A percentile compares a stretch with the other conserved stretches of the same genome.
Evolutionary conservation across 2,113 vertebrate species (phyloP).

Genomic region (Picathartes gymnocephalus): DNA sequence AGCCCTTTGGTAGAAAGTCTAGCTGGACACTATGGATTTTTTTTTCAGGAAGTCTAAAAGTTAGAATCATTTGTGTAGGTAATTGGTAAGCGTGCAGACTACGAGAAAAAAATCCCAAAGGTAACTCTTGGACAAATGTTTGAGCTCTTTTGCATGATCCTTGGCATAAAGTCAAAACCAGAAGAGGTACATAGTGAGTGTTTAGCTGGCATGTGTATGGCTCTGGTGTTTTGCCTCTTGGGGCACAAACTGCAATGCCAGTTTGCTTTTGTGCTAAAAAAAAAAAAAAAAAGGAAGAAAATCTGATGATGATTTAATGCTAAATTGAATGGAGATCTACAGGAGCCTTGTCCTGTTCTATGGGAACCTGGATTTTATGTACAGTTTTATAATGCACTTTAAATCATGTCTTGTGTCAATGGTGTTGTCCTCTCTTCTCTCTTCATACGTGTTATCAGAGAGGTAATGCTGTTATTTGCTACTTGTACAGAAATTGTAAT

Average conservation of each 20-base stretch:
- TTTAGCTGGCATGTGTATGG: background rate
- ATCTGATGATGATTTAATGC: background rate
- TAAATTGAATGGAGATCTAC: background rate
- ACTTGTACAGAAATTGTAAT: background rate
- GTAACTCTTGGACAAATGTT: background rate
- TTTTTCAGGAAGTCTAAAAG: background rate
- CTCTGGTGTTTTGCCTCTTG: background rate
- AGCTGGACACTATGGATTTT: background rate
- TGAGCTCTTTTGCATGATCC: background rate
- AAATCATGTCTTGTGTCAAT: background rate
- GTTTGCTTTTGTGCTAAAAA: background rate
- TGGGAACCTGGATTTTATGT: background rate
- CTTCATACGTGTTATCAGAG: background rate
- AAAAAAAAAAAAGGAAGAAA: background rate
- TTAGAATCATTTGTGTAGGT: background rate
- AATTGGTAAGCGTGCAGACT: background rate
- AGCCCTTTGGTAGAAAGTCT: background rate
- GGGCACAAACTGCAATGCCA: background rate
- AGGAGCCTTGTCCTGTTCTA: background rate
- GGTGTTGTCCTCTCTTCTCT: background rate
- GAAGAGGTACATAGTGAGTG: background rate
- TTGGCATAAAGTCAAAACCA: background rate
- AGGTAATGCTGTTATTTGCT: background rate
- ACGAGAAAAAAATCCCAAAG: background rate
- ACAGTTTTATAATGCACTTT: background rate